These are phyloP conservation scores for Sebastes hubbsi DNA, from an alignment of 2,797 vertebrate species.

Conservation along the genomic window DNA sequence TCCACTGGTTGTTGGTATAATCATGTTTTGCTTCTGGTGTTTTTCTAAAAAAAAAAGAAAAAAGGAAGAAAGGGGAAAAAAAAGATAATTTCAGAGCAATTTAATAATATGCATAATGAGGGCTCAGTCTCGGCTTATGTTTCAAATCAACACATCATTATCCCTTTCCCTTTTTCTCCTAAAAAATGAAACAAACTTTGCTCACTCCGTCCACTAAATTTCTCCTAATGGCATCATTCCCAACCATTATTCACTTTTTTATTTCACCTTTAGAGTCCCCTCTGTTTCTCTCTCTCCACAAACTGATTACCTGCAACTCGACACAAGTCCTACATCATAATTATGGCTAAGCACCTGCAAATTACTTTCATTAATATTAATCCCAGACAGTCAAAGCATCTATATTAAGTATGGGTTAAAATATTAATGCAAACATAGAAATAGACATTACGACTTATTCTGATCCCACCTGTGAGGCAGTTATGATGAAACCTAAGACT, in stretches of 20 bases:
- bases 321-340: conserved; percentile 68
- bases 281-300: conserved; percentile 32
- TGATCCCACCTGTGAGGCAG: background rate
- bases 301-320: conserved; percentile 56
- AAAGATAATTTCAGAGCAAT: background rate
- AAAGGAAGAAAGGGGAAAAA: background rate
- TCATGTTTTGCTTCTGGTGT: conserved; percentile 18
- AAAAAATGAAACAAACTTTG: conserved; percentile 35
- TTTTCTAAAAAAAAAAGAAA: background rate
- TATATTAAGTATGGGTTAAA: conserved; percentile 55
- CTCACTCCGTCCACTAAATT: conserved; percentile 8
- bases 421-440: conserved; percentile 51
- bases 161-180: conserved; percentile 7
- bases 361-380: conserved; percentile 75
- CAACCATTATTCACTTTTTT: conserved; percentile 21
- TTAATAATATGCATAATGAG: conserved; percentile 36
- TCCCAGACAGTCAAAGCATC: conserved; percentile 58
- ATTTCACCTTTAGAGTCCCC: conserved; percentile 40
- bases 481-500: background rate
- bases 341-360: conserved; percentile 62
- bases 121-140: conserved; percentile 27
- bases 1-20: conserved; percentile 3
- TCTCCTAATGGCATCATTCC: conserved; percentile 27
- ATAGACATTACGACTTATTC: conserved; percentile 12
- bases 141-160: conserved; percentile 56